Evolutionary conservation across 2,888 invertebrate species (phyloP).

Genomic region (Agrotis clavis): DNA sequence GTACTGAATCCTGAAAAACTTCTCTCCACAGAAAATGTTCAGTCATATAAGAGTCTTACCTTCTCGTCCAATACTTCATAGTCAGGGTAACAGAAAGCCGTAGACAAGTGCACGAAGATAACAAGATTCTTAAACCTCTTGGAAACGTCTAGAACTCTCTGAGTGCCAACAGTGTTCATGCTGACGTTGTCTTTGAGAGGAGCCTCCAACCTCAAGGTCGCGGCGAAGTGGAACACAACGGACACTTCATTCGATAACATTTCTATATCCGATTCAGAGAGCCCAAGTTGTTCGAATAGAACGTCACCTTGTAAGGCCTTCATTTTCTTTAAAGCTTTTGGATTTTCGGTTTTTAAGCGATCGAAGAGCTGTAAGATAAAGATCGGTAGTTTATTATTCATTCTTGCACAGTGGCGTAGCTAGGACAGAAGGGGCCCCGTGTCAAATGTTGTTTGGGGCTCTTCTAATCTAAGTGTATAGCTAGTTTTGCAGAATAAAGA

Average conservation of each 20-base stretch:
- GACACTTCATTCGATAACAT: slow-evolving; percentile 93
- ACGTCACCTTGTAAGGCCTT: slow-evolving; percentile 94
- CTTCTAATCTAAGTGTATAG: too few relatives aligned
- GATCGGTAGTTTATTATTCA: not conserved
- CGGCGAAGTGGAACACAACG: slow-evolving; percentile 97
- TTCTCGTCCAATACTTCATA: slow-evolving; percentile 88
- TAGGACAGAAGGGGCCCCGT: too few relatives aligned
- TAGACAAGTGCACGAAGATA: slow-evolving; percentile 96
- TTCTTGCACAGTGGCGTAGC: too few relatives aligned
- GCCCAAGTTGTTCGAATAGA: slow-evolving; percentile 91
- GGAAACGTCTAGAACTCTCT: slow-evolving; percentile 94
- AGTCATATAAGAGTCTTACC: slow-evolving; percentile 67
- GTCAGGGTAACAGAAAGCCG: slow-evolving; percentile 99
- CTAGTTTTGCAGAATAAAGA: too few relatives aligned
- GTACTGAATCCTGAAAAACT: too few relatives aligned
- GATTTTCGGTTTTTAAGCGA: slow-evolving; percentile 92
- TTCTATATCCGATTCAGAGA: slow-evolving; percentile 91
- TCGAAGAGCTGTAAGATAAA: slow-evolving; percentile 92
- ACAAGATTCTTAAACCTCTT: slow-evolving; percentile 94
- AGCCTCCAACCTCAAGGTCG: slow-evolving; percentile 97
- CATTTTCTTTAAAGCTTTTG: slow-evolving; percentile 93
- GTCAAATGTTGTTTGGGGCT: too few relatives aligned
- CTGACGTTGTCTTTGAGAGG: slow-evolving; percentile 96
- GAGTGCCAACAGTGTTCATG: slow-evolving; percentile 97
- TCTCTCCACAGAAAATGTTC: too few relatives aligned